Conservation (phyloP, 2,888 invertebrate species). For the Mimas tiliae region DNA sequence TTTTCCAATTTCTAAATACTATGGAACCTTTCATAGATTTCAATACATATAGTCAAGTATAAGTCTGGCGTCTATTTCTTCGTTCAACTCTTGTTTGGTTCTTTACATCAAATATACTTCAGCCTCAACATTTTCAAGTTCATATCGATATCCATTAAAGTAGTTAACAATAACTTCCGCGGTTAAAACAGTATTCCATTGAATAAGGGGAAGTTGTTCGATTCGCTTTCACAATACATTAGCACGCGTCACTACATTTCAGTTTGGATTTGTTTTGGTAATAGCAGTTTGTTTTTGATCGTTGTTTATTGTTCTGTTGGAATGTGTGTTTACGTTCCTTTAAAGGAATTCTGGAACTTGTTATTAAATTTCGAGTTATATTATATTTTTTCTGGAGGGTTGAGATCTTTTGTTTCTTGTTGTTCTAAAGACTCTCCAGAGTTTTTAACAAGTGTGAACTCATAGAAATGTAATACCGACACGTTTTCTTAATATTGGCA, state of each 20-base stretch:
- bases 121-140: constrained; percentile 7
- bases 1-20: too few species aligned
- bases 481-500: too few species aligned
- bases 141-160: constrained; percentile 10
- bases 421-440: too few species aligned
- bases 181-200: not conserved
- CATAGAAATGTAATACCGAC: too few species aligned
- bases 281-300: not conserved
- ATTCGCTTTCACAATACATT: constrained; percentile 19
- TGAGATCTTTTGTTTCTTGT: not conserved
- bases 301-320: constrained; percentile 10
- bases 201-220: not conserved
- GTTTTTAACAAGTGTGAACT: too few species aligned
- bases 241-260: constrained; percentile 1
- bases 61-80: not conserved
- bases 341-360: not conserved
- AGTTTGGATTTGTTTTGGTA: constrained; percentile 8
- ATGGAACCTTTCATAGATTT: too few species aligned
- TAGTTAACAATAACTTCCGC: constrained; percentile 17
- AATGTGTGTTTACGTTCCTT: not conserved
- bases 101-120: not conserved
- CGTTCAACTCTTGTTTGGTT: not conserved
- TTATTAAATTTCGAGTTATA: not conserved
- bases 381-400: not conserved
- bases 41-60: not conserved